Conservation (phyloP, 2,113 vertebrate genomes). For the Periophthalmodon schlosseri region DNA sequence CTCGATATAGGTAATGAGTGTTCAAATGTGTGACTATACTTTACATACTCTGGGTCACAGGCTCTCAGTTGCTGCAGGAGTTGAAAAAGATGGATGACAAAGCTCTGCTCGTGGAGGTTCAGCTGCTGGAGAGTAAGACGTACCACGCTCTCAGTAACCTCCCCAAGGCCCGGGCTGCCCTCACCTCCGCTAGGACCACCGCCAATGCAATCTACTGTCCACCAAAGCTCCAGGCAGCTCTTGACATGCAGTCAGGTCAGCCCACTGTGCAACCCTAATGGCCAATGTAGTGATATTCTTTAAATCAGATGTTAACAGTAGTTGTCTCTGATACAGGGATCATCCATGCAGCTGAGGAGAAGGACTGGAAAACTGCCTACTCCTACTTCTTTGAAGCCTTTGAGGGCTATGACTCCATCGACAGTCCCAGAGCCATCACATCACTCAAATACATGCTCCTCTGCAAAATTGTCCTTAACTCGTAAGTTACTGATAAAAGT, state of each 20-base stretch:
- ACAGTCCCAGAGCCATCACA: conserved; percentile 93
- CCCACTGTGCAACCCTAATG: not conserved
- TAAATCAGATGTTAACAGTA: not conserved
- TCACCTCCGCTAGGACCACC: conserved; percentile 97
- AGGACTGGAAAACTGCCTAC: conserved; percentile 99
- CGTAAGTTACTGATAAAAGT: conserved; percentile 74
- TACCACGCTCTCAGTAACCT: conserved; percentile 98
- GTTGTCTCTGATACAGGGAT: conserved; percentile 80
- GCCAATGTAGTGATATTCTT: too few species aligned
- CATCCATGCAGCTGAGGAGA: conserved; percentile 97
- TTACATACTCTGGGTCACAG: conserved; percentile 60
- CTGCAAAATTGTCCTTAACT: conserved; percentile 98
- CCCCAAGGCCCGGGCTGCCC: conserved; percentile 96
- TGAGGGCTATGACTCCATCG: conserved; percentile 96
- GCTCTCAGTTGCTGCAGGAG: conserved; percentile 92
- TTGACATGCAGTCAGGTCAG: conserved; percentile 98
- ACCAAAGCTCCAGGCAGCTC: conserved; percentile 94
- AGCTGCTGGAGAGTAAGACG: conserved; percentile 97
- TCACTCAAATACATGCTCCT: conserved; percentile 99
- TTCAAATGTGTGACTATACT: not conserved
- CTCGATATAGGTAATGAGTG: not conserved
- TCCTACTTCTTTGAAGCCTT: conserved; percentile 99
- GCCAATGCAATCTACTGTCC: conserved; percentile 99
- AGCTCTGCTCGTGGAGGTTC: conserved; percentile 97
- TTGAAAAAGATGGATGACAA: conserved; percentile 99